These are phyloP conservation scores for Agrochola lota DNA, from an alignment of 2,888 invertebrate species.

Conservation along the genomic window DNA sequence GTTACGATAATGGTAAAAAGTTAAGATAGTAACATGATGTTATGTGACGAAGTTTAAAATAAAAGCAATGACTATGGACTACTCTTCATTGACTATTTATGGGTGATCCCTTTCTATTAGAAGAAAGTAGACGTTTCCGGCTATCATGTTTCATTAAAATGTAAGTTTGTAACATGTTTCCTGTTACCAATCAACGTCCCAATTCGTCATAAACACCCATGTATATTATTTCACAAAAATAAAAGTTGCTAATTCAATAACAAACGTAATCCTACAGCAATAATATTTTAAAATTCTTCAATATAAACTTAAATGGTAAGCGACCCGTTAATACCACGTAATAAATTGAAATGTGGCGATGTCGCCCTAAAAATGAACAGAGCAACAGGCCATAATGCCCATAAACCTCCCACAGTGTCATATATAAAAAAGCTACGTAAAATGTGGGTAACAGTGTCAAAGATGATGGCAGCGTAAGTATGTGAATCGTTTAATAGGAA, in stretches of 20 bases:
- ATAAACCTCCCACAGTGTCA: conserved; percentile 72
- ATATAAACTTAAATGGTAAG: conserved; percentile 24
- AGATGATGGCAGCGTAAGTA: conserved; percentile 16
- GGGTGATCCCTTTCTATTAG: conserved; percentile 25
- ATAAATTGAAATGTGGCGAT: conserved; percentile 67
- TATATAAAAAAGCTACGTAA: conserved; percentile 56
- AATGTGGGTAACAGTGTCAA: conserved; percentile 61
- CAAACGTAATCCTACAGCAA: neutral
- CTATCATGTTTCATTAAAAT: conserved; percentile 31
- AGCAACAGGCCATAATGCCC: conserved; percentile 46
- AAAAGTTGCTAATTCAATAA: neutral
- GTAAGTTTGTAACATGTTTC: neutral
- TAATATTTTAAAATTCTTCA: conserved; percentile 17
- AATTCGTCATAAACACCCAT: neutral
- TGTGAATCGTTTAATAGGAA: conserved; percentile 12
- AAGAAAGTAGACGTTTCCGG: conserved; percentile 25
- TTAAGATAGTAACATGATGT: neutral
- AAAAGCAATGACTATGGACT: neutral
- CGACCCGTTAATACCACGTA: conserved; percentile 61
- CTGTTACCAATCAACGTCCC: neutral
- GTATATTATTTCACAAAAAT: neutral
- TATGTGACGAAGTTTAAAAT: neutral
- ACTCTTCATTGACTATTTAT: neutral
- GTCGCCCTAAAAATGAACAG: conserved; percentile 70
- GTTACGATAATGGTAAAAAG: neutral